Evolutionary conservation across 1,140 invertebrate genomes (phyloP).

Genomic region (Drosophila parabipectinata): DNA sequence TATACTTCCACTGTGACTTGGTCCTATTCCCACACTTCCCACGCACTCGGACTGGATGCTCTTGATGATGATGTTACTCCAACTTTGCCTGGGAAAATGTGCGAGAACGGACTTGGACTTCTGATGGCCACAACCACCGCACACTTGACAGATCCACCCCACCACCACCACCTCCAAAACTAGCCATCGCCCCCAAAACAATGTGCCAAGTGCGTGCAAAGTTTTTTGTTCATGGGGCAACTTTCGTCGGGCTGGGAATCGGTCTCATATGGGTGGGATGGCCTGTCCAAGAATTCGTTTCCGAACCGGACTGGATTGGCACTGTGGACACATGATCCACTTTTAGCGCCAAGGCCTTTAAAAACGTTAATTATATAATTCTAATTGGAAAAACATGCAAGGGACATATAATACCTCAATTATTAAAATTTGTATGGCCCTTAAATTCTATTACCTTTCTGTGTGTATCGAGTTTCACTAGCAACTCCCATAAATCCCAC

Average conservation of each 20-base stretch:
- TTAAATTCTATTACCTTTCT: too few relatives aligned
- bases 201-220: conserved; percentile 61
- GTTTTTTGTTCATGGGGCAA: conserved; percentile 48
- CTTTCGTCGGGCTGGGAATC: conserved; percentile 38
- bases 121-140: conserved; percentile 55
- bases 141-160: conserved; percentile 46
- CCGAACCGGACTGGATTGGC: neutral
- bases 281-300: conserved; percentile 25
- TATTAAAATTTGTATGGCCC: too few relatives aligned
- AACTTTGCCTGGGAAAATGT: neutral
- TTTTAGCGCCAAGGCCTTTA: neutral
- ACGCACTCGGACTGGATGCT: conserved; percentile 29
- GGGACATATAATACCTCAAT: too few relatives aligned
- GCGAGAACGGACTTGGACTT: conserved; percentile 18
- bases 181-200: conserved; percentile 19
- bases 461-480: neutral
- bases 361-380: neutral
- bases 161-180: neutral
- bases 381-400: too few relatives aligned
- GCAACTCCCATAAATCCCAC: neutral
- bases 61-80: conserved; percentile 51
- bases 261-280: conserved; percentile 35
- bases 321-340: neutral
- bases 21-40: conserved; percentile 17
- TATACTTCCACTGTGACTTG: neutral